Base-by-base conservation (phyloP, 1,140 invertebrate genomes). In the Ephestia elutella region DNA sequence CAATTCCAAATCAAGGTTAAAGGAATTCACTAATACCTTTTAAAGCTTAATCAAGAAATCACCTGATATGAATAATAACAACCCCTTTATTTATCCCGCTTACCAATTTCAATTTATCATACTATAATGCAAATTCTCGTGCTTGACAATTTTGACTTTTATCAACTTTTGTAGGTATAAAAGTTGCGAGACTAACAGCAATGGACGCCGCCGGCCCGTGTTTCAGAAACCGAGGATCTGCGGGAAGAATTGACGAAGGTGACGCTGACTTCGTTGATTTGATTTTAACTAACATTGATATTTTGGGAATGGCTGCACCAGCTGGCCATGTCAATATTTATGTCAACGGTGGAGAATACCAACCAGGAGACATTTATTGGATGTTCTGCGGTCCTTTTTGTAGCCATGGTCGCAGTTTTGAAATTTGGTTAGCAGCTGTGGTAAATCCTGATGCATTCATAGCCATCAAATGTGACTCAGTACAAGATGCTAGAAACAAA, bases 261-360 rank as follows among this genome's bases (percentile, higher is more conserved):
- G 84, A 86, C 35, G 84, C 80, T 0, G 80, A 85, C 48, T 84
- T 85, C 38, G 80, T 86, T 0, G 93, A 94, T 62, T 80, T 92
- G 0, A 89, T 94, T 60, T 90, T 92, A 61, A 94, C 93, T 0
- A 95, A 93, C 70, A 92, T 92, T 2, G 92, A 91, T 4, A 91
- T 89, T 7, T 92, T 91, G 62, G 94, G 94, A 0, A 93, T 93
- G 71, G 82, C 90, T 1, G 90, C 90, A 49, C 90, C 90, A 0
- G 79, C 92, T 0, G 94, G 93, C 0, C 91, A 94, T 74, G 69
- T 80, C 0, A 80, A 82, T 74, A 91, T 93, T 69, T 94, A 93
- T 65, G 87, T 93, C 0, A 94, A 94, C 66, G 93, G 93, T 1
- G 93, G 93, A 2, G 82, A 88, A 71, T 62, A 89, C 17, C 93